Evolutionary conservation across 2,888 invertebrate genomes (phyloP).

Genomic region (Xestoiulus laeticollis): DNA sequence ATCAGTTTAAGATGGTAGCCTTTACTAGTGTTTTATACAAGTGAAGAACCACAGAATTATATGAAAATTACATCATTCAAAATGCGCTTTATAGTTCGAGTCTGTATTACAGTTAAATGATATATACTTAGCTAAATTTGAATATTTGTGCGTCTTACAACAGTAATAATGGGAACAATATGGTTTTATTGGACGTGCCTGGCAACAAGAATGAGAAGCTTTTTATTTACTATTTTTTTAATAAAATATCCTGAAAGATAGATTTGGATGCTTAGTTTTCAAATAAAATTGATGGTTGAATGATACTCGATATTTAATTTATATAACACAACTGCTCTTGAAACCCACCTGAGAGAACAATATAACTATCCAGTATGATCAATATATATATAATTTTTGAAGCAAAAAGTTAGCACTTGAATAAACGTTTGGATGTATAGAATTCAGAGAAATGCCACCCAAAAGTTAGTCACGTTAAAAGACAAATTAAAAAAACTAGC

Average conservation of each 20-base stretch:
- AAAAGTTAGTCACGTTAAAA: not conserved
- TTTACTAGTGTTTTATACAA: too few relatives aligned
- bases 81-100: not conserved
- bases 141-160: not conserved
- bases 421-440: not conserved
- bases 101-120: not conserved
- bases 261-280: not conserved
- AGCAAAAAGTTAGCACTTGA: not conserved
- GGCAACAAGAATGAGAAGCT: too few relatives aligned
- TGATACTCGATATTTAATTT: slow-evolving; percentile 1
- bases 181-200: too few relatives aligned
- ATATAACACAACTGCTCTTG: not conserved
- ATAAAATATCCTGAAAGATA: not conserved
- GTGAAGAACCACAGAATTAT: too few relatives aligned
- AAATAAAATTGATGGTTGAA: not conserved
- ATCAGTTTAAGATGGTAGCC: too few relatives aligned
- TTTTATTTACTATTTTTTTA: not conserved
- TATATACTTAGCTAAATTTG: not conserved
- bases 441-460: not conserved
- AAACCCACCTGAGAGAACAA: not conserved
- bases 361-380: not conserved
- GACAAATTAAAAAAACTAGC: not conserved
- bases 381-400: not conserved
- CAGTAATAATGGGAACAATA: too few relatives aligned
- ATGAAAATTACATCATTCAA: too few relatives aligned